Evolutionary conservation across 2,797 vertebrate species (phyloP).

Genomic region (Siniperca scherzeri): DNA sequence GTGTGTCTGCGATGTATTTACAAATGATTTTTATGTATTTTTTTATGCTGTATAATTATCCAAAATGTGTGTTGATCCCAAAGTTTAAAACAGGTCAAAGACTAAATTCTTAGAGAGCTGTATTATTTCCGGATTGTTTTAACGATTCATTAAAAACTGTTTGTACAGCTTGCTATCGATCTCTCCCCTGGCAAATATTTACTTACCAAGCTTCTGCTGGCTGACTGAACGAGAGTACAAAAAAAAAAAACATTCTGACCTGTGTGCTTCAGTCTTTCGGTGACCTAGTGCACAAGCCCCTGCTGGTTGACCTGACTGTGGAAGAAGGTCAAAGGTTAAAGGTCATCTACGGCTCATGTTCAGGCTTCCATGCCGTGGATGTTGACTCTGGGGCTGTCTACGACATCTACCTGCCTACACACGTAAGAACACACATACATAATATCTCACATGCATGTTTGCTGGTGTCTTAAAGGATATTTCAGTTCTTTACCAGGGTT

Average conservation of each 20-base stretch:
- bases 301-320: slow-evolving; percentile 94
- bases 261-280: slow-evolving; percentile 89
- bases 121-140: neutral
- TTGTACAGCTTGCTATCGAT: neutral
- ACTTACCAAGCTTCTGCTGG: neutral
- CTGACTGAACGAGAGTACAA: neutral
- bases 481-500: neutral
- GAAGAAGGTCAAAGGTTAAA: slow-evolving; percentile 95
- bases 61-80: neutral
- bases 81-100: neutral
- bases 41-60: neutral
- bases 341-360: slow-evolving; percentile 93
- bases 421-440: slow-evolving; percentile 81
- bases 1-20: neutral
- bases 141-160: neutral
- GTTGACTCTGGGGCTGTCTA: slow-evolving; percentile 95
- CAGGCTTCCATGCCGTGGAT: slow-evolving; percentile 93
- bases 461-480: neutral
- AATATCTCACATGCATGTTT: neutral
- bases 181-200: slow-evolving; percentile 13
- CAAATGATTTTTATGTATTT: neutral
- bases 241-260: slow-evolving; percentile 18
- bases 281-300: slow-evolving; percentile 92
- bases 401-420: slow-evolving; percentile 91
- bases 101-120: neutral